phyloP scores from a whole-genome alignment of 2,797 vertebrate genomes.

The Sciaenops ocellatus region DNA sequence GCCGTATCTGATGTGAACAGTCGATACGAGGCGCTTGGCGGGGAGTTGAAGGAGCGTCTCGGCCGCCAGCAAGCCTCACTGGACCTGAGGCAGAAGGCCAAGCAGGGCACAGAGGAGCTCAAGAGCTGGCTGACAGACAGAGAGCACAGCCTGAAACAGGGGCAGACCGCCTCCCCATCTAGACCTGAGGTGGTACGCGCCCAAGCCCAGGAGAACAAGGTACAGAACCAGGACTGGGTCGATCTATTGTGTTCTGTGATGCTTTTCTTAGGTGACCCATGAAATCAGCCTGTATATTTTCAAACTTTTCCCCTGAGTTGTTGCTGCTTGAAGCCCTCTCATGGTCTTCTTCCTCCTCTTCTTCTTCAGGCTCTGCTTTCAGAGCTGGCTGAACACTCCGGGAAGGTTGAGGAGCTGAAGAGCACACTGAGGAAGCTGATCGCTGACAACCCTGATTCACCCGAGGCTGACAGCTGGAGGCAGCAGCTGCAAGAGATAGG shows the following conservation, averaged over 20 bases:
- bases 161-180: constrained; percentile 88
- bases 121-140: constrained; percentile 91
- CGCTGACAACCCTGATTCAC: constrained; percentile 91
- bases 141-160: constrained; percentile 85
- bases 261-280: neutral
- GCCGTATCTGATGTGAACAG: constrained; percentile 91
- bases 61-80: constrained; percentile 86
- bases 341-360: neutral
- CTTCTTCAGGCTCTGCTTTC: constrained; percentile 89
- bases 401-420: constrained; percentile 93
- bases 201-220: constrained; percentile 97
- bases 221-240: constrained; percentile 52
- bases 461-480: constrained; percentile 93
- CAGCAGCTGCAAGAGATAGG: constrained; percentile 94
- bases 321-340: neutral
- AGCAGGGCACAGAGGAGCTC: constrained; percentile 84
- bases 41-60: constrained; percentile 83
- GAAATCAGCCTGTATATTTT: neutral
- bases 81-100: constrained; percentile 87
- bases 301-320: neutral
- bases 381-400: constrained; percentile 92
- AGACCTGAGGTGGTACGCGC: constrained; percentile 90
- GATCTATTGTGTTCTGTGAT: neutral
- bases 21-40: constrained; percentile 89
- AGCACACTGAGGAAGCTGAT: constrained; percentile 90